Evolutionary conservation across 1,140 invertebrate species (phyloP).

Genomic region (Eciton burchellii): DNA sequence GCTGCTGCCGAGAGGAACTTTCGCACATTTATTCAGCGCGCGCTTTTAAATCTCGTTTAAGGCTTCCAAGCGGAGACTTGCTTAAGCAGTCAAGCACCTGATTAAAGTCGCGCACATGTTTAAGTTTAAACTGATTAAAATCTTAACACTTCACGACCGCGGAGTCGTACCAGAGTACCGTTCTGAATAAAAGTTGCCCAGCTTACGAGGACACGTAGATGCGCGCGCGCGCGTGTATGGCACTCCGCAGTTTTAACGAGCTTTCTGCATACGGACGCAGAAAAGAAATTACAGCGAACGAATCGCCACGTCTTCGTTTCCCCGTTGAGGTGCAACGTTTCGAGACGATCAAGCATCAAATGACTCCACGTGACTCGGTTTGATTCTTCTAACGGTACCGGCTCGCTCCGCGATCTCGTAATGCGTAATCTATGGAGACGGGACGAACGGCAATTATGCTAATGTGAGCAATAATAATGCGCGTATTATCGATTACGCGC

Average conservation of each 20-base stretch:
- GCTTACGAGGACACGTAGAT: too few relatives aligned
- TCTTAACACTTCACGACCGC: constrained; percentile 1
- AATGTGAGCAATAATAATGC: constrained; percentile 36
- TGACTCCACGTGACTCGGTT: not conserved
- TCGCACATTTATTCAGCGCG: not conserved
- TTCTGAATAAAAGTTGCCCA: constrained; percentile 10
- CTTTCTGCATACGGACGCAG: not conserved
- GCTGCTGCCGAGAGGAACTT: not conserved
- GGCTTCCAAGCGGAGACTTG: not conserved
- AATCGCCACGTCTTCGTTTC: not conserved
- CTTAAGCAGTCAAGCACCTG: constrained; percentile 18
- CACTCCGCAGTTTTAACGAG: not conserved
- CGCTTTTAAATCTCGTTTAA: not conserved
- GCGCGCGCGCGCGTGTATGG: not conserved
- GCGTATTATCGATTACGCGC: not conserved
- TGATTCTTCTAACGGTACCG: not conserved
- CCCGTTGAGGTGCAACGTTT: constrained; percentile 2
- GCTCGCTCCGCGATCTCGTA: not conserved
- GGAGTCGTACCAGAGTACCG: not conserved
- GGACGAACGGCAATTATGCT: constrained; percentile 21
- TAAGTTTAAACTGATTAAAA: constrained; percentile 25
- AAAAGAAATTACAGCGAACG: not conserved
- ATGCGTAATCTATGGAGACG: constrained; percentile 4
- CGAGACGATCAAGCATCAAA: not conserved
- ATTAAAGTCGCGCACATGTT: not conserved